A percentile compares a stretch with the other conserved stretches of the same genome.
Conservation (phyloP, 2,888 invertebrate genomes). For the Micropterix aruncella region DNA sequence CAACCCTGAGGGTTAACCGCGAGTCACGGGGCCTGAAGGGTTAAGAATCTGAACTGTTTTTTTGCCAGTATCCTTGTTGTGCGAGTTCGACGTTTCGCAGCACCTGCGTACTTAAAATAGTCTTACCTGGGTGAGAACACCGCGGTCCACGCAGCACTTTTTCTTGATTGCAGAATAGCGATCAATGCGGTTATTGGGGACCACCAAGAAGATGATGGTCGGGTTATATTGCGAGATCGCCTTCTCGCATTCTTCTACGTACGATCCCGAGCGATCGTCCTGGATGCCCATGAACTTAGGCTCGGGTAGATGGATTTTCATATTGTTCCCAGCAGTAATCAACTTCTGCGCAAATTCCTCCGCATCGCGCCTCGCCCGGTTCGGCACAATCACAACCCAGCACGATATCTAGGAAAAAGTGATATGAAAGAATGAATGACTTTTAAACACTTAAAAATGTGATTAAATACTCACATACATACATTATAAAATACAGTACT, state of each 20-base stretch:
- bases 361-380: neutral
- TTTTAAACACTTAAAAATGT: too few relatives aligned
- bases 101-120: too few relatives aligned
- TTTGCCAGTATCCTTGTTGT: too few relatives aligned
- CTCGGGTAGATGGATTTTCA: neutral
- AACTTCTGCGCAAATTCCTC: neutral
- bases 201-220: neutral
- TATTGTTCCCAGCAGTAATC: neutral
- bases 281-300: neutral
- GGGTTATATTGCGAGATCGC: neutral
- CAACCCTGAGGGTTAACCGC: too few relatives aligned
- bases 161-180: slow-evolving; percentile 80
- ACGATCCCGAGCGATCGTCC: neutral
- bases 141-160: slow-evolving; percentile 61
- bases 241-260: neutral
- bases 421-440: too few relatives aligned
- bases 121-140: slow-evolving; percentile 58
- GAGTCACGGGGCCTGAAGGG: too few relatives aligned
- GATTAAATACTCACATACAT: too few relatives aligned
- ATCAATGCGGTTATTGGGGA: neutral
- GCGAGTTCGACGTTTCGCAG: too few relatives aligned
- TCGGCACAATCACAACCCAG: neutral
- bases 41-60: too few relatives aligned
- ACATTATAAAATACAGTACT: too few relatives aligned
- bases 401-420: too few relatives aligned